Evolutionary conservation across 2,113 vertebrate species (phyloP).

Genomic region (Phylloscopus trochilus): DNA sequence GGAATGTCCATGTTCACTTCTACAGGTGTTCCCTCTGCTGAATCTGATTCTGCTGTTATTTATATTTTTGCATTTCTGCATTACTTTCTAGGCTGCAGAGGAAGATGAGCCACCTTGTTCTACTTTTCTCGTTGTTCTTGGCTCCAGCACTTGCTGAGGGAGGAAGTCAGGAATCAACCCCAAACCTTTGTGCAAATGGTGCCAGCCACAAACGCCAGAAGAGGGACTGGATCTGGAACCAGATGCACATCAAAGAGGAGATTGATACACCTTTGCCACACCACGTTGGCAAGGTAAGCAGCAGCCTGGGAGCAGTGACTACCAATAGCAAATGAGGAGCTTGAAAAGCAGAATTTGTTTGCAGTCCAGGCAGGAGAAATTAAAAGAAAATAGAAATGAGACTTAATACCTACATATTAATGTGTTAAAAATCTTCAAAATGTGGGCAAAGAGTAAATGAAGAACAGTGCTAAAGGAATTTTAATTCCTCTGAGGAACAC

Average conservation of each 20-base stretch:
- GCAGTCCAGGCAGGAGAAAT: neutral
- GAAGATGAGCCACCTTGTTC: conserved; percentile 42
- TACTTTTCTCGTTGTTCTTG: conserved; percentile 12
- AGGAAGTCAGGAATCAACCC: neutral
- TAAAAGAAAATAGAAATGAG: neutral
- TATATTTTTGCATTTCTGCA: neutral
- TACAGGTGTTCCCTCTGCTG: neutral
- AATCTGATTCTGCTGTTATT: neutral
- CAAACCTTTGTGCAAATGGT: neutral
- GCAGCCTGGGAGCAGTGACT: neutral
- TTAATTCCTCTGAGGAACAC: neutral
- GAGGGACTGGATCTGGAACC: conserved; percentile 91
- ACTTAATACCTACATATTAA: neutral
- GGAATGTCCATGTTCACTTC: neutral
- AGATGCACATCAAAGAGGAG: conserved; percentile 82
- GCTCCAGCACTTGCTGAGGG: neutral
- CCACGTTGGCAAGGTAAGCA: conserved; percentile 83
- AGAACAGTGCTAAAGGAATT: neutral
- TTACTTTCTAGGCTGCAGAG: conserved; percentile 3
- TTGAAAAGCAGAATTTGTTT: neutral
- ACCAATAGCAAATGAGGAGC: neutral
- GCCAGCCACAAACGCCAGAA: conserved; percentile 71
- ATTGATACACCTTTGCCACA: conserved; percentile 64
- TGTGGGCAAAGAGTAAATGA: neutral
- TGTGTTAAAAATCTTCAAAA: neutral